Base-by-base conservation (phyloP, 2,888 invertebrate genomes). In the Lordiphosa fenestrarum region DNA sequence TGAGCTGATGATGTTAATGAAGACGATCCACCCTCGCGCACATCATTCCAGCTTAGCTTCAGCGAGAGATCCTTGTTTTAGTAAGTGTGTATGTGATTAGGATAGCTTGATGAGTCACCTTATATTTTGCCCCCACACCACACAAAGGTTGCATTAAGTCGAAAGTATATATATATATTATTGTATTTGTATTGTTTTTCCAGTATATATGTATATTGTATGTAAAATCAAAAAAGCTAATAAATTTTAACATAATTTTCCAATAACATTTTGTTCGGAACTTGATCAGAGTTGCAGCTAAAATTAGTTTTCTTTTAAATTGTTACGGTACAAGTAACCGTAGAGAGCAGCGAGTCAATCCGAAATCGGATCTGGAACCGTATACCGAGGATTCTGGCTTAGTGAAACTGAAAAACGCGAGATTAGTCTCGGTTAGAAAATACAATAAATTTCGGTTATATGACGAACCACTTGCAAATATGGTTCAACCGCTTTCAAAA, bases 1-100 rank as follows among this genome's bases (percentile, higher is more conserved):
- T 97, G 91, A 91, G 40, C n/a, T 35, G 35, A 33, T 30, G 30
- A 19, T 39, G 19, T 39, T 9, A 12, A 33, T 10, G 44, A 15
- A 15, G 33, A 44, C 9, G 30, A 44, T 10, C 30, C n/a, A 41
- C 6, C 36, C 56, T 47, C 33, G 39, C 42, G 44, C 4, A 44
- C 63, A 62, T 54, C 80, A 76, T 76, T 76, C 81, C 76, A 76
- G 77, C 77, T 69, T 71, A 73, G 77, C 81, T 77, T 72, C 53
- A 63, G 74, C 58, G 47, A 65, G 51, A 56, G 36, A 65, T 42
- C 21, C 33, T 47, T 30, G 53, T 35, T 53, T 52, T 36, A 53
- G 63, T 63, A 55, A 10, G 50, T 62, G 39, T 56, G 66, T 66
- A 53, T 33, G 50, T 62, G 39, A 54, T 64, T 73, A 67, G 47